Conservation (phyloP, 2,797 vertebrate genomes). For the Melanotaenia trifasciata region DNA sequence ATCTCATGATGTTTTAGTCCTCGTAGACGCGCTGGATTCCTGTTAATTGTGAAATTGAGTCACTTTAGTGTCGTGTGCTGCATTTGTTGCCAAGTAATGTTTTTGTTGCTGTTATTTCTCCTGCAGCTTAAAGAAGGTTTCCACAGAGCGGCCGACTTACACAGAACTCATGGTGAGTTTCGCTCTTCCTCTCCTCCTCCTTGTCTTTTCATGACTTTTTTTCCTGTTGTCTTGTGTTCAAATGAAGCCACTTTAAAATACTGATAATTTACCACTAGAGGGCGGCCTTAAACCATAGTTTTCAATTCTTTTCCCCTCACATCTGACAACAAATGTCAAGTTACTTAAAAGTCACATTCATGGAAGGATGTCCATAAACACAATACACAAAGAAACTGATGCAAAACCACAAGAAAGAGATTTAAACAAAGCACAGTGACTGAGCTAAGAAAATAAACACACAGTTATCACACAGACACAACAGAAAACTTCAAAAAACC, state of each 20-base stretch:
- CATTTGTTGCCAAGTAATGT: too few species aligned
- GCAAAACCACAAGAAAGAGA: neutral
- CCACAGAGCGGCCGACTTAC: slow-evolving; percentile 96
- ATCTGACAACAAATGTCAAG: neutral
- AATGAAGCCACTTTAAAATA: slow-evolving; percentile 26
- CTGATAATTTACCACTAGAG: slow-evolving; percentile 54
- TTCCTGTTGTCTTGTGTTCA: neutral
- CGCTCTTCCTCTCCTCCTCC: neutral
- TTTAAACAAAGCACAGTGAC: neutral
- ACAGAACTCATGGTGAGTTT: slow-evolving; percentile 96
- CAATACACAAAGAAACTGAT: neutral
- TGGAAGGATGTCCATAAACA: neutral
- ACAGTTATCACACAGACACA: neutral
- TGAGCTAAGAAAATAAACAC: neutral
- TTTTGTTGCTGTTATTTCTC: slow-evolving; percentile 13
- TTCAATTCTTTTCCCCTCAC: neutral
- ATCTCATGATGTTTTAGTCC: too few species aligned
- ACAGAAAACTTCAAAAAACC: neutral
- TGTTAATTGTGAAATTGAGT: too few species aligned
- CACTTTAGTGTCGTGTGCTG: too few species aligned
- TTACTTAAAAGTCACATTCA: neutral
- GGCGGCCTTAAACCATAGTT: slow-evolving; percentile 40
- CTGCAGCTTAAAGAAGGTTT: slow-evolving; percentile 98
- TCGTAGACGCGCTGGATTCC: too few species aligned
- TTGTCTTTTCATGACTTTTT: neutral